Conservation (phyloP, 2,888 invertebrate genomes). For the Pollenia labialis region DNA sequence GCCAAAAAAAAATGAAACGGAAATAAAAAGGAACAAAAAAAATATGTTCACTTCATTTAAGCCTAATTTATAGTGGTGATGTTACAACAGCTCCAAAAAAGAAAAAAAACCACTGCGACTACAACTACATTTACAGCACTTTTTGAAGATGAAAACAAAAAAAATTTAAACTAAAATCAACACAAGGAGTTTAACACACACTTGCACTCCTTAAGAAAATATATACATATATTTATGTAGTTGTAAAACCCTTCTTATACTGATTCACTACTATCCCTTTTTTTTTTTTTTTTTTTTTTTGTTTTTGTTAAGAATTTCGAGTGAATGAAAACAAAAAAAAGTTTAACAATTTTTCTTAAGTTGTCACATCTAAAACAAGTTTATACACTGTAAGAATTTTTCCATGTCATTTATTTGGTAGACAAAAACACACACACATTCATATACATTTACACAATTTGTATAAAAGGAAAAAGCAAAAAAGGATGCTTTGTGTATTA, state of each 20-base stretch:
- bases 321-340: constrained; percentile 34
- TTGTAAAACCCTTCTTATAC: constrained; percentile 39
- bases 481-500: constrained; percentile 35
- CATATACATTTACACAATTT: not conserved
- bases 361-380: constrained; percentile 72
- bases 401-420: constrained; percentile 69
- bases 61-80: constrained; percentile 74
- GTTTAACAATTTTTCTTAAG: constrained; percentile 68
- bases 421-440: constrained; percentile 31
- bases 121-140: constrained; percentile 3
- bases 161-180: constrained; percentile 48
- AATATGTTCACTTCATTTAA: constrained; percentile 73
- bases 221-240: constrained; percentile 16
- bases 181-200: constrained; percentile 48
- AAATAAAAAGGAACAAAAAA: constrained; percentile 54
- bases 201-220: constrained; percentile 21
- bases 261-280: not conserved
- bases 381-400: constrained; percentile 63
- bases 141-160: constrained; percentile 2
- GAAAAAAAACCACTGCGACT: not conserved
- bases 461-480: not conserved
- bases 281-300: not conserved
- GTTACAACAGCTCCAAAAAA: constrained; percentile 47
- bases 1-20: constrained; percentile 38
- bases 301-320: not conserved